phyloP scores from a whole-genome alignment of 2,888 invertebrate genomes.

The Hypomecis punctinalis region DNA sequence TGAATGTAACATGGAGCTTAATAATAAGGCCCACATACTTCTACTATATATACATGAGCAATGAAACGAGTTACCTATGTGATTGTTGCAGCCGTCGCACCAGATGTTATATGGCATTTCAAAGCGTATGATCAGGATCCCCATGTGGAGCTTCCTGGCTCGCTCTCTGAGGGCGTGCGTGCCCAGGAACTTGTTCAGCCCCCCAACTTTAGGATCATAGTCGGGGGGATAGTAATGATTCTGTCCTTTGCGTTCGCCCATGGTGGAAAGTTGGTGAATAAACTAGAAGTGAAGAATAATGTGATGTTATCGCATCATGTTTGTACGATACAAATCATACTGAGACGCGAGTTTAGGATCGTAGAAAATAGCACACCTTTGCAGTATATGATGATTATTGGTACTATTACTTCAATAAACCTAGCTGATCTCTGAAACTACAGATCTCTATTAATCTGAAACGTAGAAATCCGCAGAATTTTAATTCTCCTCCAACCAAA shows the following conservation, averaged over 20 bases:
- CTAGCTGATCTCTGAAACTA: no score
- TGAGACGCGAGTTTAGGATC: no score
- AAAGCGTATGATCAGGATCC: constrained; percentile 98
- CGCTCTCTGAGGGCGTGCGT: constrained; percentile 98
- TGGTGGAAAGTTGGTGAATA: constrained; percentile 65
- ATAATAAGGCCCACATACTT: no score
- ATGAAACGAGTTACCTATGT: constrained; percentile 87
- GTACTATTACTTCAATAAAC: no score
- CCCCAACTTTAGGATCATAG: constrained; percentile 97
- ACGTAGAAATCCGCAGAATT: no score
- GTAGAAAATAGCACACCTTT: neutral
- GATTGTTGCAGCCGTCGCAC: constrained; percentile 99
- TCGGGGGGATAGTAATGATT: constrained; percentile 99
- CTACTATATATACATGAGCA: neutral
- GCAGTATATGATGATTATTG: no score
- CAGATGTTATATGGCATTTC: constrained; percentile 99
- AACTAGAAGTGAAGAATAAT: neutral
- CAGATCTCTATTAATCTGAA: no score
- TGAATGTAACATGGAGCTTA: no score
- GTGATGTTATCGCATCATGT: neutral
- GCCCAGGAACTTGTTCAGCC: constrained; percentile 96
- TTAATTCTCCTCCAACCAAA: no score
- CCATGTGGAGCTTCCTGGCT: constrained; percentile 97
- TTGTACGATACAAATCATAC: neutral
- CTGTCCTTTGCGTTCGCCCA: constrained; percentile 99